A percentile compares a stretch with the other conserved stretches of the same genome.
These are phyloP conservation scores for Aspidapion aeneum DNA, from an alignment of 2,888 invertebrate genomes.

Conservation along the genomic window DNA sequence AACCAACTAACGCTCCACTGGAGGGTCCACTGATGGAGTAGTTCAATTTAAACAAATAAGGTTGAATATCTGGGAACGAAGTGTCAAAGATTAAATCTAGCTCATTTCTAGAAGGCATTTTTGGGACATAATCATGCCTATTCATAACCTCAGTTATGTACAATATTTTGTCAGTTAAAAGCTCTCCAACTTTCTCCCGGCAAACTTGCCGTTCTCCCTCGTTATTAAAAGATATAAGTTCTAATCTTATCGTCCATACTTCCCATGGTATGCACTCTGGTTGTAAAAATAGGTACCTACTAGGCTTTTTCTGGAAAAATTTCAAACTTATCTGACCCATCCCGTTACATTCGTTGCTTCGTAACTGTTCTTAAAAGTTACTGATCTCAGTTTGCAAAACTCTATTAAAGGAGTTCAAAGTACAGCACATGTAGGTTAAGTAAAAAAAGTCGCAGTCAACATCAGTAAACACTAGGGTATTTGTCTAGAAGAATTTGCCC, in stretches of 20 bases:
- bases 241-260: conserved; percentile 94
- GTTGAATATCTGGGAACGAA: conserved; percentile 89
- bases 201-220: conserved; percentile 86
- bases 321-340: conserved; percentile 88
- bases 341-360: conserved; percentile 67
- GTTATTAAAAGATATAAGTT: conserved; percentile 79
- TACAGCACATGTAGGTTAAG: too few relatives aligned
- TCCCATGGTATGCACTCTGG: conserved; percentile 97
- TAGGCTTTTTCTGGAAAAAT: conserved; percentile 90
- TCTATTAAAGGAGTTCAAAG: too few relatives aligned
- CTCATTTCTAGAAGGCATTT: conserved; percentile 91
- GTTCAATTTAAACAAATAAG: conserved; percentile 92
- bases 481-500: conserved; percentile 92
- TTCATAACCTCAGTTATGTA: conserved; percentile 96
- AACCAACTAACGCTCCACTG: conserved; percentile 67
- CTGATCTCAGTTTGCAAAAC: conserved; percentile 73
- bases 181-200: conserved; percentile 83
- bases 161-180: conserved; percentile 89
- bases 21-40: conserved; percentile 78
- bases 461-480: too few relatives aligned
- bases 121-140: conserved; percentile 92
- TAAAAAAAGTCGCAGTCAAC: too few relatives aligned
- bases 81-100: conserved; percentile 94
- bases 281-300: conserved; percentile 82
- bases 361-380: conserved; percentile 72